Evolutionary conservation across 2,113 vertebrate species (phyloP).

Genomic region (Phaetusa simplex): DNA sequence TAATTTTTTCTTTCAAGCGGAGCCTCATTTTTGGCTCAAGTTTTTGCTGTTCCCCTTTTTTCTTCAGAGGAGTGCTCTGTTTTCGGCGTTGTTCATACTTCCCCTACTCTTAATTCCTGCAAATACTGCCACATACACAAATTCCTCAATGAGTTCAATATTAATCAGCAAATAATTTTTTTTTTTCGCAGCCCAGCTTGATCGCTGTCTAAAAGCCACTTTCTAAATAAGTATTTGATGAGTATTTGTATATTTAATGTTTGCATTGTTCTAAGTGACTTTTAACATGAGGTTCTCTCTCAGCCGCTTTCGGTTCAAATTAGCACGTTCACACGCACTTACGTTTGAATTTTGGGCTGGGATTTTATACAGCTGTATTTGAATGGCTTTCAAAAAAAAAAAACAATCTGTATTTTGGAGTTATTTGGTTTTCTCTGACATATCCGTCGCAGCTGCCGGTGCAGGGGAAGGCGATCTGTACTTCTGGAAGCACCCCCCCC

Average conservation of each 20-base stretch:
- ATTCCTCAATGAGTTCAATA: conserved; percentile 5
- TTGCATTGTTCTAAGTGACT: conserved; percentile 36
- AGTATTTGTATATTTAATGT: conserved; percentile 29
- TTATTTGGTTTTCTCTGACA: background rate
- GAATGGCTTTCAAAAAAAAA: background rate
- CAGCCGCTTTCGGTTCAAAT: background rate
- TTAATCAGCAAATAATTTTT: background rate
- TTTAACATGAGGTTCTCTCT: background rate
- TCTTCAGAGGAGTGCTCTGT: background rate
- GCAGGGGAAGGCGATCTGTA: background rate
- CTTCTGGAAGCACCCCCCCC: background rate
- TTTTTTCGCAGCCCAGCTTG: background rate
- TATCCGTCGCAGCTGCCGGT: background rate
- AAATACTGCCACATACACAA: background rate
- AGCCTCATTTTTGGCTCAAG: background rate
- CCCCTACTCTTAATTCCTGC: background rate
- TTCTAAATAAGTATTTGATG: conserved; percentile 26
- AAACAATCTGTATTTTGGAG: background rate
- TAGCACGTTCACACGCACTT: background rate
- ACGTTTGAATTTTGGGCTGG: rapidly evolving
- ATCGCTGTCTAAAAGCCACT: background rate
- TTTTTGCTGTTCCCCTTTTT: background rate
- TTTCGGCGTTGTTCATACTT: background rate
- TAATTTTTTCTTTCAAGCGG: background rate
- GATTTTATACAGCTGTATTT: background rate